Conservation (phyloP, 2,113 vertebrate genomes). For the Otocyon megalotis region DNA sequence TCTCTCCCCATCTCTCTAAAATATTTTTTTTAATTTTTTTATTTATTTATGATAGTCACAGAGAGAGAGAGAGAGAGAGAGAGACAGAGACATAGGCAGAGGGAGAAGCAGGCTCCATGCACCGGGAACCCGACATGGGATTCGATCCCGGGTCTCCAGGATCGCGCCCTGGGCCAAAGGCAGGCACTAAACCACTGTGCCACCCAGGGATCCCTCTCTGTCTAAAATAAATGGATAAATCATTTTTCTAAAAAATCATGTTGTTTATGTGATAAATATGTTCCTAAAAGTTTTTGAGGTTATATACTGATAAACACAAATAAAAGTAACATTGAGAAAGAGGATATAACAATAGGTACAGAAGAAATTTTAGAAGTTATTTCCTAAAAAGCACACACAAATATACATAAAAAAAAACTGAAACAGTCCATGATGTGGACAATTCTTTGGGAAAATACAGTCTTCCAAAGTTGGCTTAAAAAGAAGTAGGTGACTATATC, state of each 20-base stretch:
- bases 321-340: slow-evolving; percentile 3
- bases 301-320: not conserved
- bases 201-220: too few species aligned
- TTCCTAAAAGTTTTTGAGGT: not conserved
- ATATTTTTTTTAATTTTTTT: too few species aligned
- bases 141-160: too few species aligned
- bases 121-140: too few species aligned
- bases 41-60: too few species aligned
- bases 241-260: not conserved
- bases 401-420: not conserved
- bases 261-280: not conserved
- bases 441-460: slow-evolving; percentile 27
- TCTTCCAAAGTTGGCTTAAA: not conserved
- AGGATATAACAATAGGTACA: not conserved
- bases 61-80: too few species aligned
- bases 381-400: slow-evolving; percentile 5
- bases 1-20: too few species aligned
- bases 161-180: too few species aligned
- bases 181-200: too few species aligned
- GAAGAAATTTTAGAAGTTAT: slow-evolving; percentile 49
- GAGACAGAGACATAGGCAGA: too few species aligned
- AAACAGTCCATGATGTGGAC: not conserved
- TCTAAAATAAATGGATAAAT: too few species aligned
- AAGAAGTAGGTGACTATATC: not conserved
- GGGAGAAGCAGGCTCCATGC: too few species aligned